Evolutionary conservation across 2,113 vertebrate species (phyloP).

Genomic region (Echinops telfairi): DNA sequence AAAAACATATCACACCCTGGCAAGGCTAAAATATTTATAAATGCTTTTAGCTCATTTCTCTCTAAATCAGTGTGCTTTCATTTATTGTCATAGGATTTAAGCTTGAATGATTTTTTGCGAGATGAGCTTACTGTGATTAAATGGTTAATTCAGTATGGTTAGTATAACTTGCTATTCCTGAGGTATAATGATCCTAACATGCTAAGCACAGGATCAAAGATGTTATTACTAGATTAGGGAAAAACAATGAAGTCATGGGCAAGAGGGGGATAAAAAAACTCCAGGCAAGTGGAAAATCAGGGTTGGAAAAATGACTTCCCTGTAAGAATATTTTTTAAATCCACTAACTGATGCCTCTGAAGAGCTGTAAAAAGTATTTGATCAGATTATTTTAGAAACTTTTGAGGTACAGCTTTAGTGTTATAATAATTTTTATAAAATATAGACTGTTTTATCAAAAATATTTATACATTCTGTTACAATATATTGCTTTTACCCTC

Average conservation of each 20-base stretch:
- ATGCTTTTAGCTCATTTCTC: conserved; percentile 62
- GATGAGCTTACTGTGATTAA: conserved; percentile 67
- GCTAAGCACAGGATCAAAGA: background rate
- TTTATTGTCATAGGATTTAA: conserved; percentile 58
- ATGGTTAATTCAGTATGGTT: conserved; percentile 54
- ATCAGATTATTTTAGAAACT: conserved; percentile 84
- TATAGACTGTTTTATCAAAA: conserved; percentile 91
- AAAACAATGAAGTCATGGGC: conserved; percentile 42
- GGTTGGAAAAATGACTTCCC: conserved; percentile 71
- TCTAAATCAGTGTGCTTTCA: conserved; percentile 51
- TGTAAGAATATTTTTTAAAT: conserved; percentile 71
- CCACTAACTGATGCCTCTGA: conserved; percentile 72
- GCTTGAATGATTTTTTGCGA: conserved; percentile 66
- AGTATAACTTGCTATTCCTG: conserved; percentile 68
- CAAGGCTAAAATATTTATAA: conserved; percentile 47
- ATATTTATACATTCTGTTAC: conserved; percentile 91
- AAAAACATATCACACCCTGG: conserved; percentile 21
- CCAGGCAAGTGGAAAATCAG: conserved; percentile 60
- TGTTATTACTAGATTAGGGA: conserved; percentile 58
- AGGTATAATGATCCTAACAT: conserved; percentile 66
- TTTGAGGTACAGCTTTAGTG: conserved; percentile 92
- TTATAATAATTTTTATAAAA: conserved; percentile 89
- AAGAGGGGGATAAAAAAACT: conserved; percentile 57
- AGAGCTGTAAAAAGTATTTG: conserved; percentile 78
- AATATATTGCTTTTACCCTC: conserved; percentile 89